phyloP scores from a whole-genome alignment of 2,888 invertebrate genomes.

The Xestia sexstrigata region DNA sequence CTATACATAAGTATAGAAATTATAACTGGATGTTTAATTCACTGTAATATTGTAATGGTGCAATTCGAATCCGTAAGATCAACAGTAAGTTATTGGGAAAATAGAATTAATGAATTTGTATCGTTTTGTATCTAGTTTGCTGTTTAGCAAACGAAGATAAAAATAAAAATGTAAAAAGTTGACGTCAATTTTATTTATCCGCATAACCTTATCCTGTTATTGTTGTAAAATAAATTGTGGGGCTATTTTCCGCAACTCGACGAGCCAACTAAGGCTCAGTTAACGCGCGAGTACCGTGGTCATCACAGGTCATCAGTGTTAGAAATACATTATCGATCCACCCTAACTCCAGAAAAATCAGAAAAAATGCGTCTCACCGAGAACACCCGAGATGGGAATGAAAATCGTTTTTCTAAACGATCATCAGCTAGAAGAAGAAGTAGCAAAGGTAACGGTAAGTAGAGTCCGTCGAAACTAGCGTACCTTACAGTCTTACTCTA shows the following conservation, averaged over 20 bases:
- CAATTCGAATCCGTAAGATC: slow-evolving; percentile 63
- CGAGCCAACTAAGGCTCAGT: not conserved
- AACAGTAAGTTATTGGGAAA: slow-evolving; percentile 66
- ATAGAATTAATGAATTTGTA: slow-evolving; percentile 79
- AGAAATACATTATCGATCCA: not conserved
- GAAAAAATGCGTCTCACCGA: not conserved
- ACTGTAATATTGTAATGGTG: slow-evolving; percentile 62
- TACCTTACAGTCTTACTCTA: not conserved
- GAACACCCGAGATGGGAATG: not conserved
- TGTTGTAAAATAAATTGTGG: not conserved
- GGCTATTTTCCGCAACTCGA: slow-evolving; percentile 5
- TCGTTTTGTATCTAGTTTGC: slow-evolving; percentile 82
- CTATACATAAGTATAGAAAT: slow-evolving; percentile 18
- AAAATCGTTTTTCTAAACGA: not conserved
- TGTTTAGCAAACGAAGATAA: slow-evolving; percentile 72
- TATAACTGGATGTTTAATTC: slow-evolving; percentile 52
- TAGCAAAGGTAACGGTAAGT: slow-evolving; percentile 3
- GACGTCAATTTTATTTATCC: slow-evolving; percentile 40
- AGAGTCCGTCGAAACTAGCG: not conserved
- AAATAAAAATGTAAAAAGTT: slow-evolving; percentile 65
- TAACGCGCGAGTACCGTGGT: not conserved
- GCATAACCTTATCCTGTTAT: not conserved
- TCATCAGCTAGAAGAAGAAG: slow-evolving; percentile 6
- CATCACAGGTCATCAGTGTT: not conserved
- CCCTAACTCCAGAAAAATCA: not conserved